A percentile compares a stretch with the other conserved stretches of the same genome.
phyloP scores from a whole-genome alignment of 2,888 invertebrate genomes.

The Lepidonotus clava region DNA sequence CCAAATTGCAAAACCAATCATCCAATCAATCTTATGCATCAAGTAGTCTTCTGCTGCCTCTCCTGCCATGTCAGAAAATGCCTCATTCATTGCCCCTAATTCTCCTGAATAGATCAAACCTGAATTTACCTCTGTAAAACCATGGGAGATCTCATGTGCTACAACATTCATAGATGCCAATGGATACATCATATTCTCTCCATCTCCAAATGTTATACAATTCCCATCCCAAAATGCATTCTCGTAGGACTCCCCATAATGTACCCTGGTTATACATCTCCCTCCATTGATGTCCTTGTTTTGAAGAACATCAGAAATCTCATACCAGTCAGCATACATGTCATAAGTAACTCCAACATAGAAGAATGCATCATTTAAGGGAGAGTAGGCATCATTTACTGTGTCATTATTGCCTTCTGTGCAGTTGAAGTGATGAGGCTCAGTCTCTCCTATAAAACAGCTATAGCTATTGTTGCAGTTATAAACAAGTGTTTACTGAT shows the following conservation, averaged over 20 bases:
- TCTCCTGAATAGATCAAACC: constrained; percentile 59
- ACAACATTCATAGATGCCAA: constrained; percentile 62
- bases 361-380: constrained; percentile 66
- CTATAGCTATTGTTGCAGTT: no score
- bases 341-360: constrained; percentile 64
- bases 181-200: constrained; percentile 58
- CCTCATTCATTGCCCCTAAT: constrained; percentile 43
- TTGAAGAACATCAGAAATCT: background rate
- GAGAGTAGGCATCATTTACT: constrained; percentile 63
- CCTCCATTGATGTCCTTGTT: background rate
- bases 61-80: constrained; percentile 64
- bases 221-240: constrained; percentile 68
- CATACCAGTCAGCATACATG: constrained; percentile 68
- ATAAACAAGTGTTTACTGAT: no score
- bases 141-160: constrained; percentile 67
- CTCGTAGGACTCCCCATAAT: constrained; percentile 64
- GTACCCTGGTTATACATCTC: constrained; percentile 61
- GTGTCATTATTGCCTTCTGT: constrained; percentile 58
- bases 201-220: constrained; percentile 42
- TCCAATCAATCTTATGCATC: constrained; percentile 58
- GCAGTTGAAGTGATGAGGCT: constrained; percentile 53
- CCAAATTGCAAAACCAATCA: constrained; percentile 57
- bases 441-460: no score
- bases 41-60: constrained; percentile 63
- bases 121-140: constrained; percentile 64